phyloP scores from a whole-genome alignment of 1,140 invertebrate species.

The Tachypleus tridentatus region DNA sequence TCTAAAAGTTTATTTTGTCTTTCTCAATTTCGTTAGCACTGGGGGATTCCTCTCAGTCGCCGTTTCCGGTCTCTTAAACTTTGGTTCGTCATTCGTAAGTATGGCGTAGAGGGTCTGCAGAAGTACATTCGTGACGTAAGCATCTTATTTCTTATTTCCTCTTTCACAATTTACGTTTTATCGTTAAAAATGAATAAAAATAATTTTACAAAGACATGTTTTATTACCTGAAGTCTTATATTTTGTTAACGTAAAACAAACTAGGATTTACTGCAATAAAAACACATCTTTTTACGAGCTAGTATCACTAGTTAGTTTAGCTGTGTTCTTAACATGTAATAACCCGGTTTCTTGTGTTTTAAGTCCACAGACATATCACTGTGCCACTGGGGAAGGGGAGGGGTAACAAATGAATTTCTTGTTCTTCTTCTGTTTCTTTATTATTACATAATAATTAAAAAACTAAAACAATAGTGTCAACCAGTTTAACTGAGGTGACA shows the following conservation, averaged over 20 bases:
- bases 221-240: slow-evolving; percentile 12
- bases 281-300: too few relatives aligned
- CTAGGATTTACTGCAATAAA: too few relatives aligned
- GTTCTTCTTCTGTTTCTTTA: too few relatives aligned
- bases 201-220: slow-evolving; percentile 8
- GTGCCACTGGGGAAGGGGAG: too few relatives aligned
- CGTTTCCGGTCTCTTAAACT: slow-evolving; percentile 46
- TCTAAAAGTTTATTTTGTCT: slow-evolving; percentile 2
- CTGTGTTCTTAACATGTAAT: too few relatives aligned
- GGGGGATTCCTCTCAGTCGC: slow-evolving; percentile 86
- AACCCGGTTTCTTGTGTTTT: too few relatives aligned
- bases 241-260: slow-evolving; percentile 12
- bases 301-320: too few relatives aligned
- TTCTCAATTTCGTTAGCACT: slow-evolving; percentile 54
- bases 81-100: slow-evolving; percentile 48
- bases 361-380: too few relatives aligned
- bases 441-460: too few relatives aligned
- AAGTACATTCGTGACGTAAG: slow-evolving; percentile 42
- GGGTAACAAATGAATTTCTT: too few relatives aligned
- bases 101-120: slow-evolving; percentile 45
- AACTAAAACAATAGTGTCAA: too few relatives aligned
- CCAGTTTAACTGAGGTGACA: too few relatives aligned
- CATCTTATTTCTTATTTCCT: background rate
- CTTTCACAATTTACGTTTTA: background rate
- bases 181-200: background rate